These are phyloP conservation scores for Potamilus streckersoni DNA, from an alignment of 1,140 invertebrate genomes.

Conservation along the genomic window DNA sequence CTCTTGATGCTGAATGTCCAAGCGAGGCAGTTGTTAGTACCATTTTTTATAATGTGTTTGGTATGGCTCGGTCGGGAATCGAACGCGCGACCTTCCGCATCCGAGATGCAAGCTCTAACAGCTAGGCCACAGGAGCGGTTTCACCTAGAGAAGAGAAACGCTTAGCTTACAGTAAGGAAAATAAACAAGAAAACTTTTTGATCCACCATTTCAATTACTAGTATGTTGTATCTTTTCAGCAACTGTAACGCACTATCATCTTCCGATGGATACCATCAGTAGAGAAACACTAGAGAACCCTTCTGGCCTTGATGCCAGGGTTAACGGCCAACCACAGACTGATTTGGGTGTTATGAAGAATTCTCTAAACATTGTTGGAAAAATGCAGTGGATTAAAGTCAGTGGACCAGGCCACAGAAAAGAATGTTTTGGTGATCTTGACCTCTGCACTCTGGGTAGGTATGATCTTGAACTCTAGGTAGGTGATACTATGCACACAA, in stretches of 20 bases:
- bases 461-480: neutral
- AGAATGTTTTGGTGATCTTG: constrained; percentile 65
- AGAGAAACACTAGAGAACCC: constrained; percentile 47
- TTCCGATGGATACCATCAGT: constrained; percentile 59
- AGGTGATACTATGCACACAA: too few relatives aligned
- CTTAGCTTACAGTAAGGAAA: too few relatives aligned
- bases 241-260: constrained; percentile 47
- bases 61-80: too few relatives aligned
- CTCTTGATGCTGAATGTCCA: too few relatives aligned
- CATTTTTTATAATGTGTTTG: too few relatives aligned
- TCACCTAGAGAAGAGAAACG: too few relatives aligned
- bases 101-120: too few relatives aligned
- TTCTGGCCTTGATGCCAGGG: constrained; percentile 59
- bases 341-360: constrained; percentile 47
- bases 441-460: constrained; percentile 56
- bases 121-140: too few relatives aligned
- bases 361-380: constrained; percentile 51
- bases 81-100: too few relatives aligned
- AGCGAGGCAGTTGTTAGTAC: too few relatives aligned
- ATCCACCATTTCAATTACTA: neutral
- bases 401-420: constrained; percentile 56
- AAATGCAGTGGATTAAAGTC: constrained; percentile 49
- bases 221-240: constrained; percentile 32
- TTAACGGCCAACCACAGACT: constrained; percentile 48
- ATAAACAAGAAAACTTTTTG: neutral